A percentile compares a stretch with the other conserved stretches of the same genome.
Evolutionary conservation across 2,113 vertebrate genomes (phyloP).

Genomic region (Thamnophis sirtalis): DNA sequence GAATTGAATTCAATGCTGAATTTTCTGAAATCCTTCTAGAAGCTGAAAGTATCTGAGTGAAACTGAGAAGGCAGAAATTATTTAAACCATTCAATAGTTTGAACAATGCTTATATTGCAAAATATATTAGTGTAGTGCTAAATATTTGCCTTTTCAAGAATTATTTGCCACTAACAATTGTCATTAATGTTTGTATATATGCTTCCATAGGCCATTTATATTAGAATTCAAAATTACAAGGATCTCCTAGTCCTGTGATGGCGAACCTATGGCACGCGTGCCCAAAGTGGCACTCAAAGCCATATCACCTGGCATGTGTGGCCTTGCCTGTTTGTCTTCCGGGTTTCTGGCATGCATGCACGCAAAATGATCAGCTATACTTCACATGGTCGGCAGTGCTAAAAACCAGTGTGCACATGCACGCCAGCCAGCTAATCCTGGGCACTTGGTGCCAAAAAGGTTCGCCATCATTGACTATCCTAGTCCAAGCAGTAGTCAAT

Average conservation of each 20-base stretch:
- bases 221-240: neutral
- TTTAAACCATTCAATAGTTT: neutral
- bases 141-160: neutral
- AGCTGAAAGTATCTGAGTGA: neutral
- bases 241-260: no score
- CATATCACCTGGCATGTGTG: no score
- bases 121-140: neutral
- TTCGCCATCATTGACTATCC: no score
- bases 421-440: no score
- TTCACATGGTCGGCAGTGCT: no score
- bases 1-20: neutral
- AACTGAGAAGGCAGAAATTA: neutral
- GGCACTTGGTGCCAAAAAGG: no score
- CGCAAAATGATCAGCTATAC: no score
- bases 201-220: neutral
- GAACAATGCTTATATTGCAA: neutral
- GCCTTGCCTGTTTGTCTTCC: no score
- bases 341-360: no score
- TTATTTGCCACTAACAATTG: neutral
- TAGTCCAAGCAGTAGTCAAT: neutral
- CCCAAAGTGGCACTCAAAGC: no score
- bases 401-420: no score
- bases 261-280: no score
- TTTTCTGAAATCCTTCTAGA: neutral
- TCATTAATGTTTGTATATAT: neutral